Evolutionary conservation across 2,888 invertebrate species (phyloP).

Genomic region (Teleogryllus oceanicus): DNA sequence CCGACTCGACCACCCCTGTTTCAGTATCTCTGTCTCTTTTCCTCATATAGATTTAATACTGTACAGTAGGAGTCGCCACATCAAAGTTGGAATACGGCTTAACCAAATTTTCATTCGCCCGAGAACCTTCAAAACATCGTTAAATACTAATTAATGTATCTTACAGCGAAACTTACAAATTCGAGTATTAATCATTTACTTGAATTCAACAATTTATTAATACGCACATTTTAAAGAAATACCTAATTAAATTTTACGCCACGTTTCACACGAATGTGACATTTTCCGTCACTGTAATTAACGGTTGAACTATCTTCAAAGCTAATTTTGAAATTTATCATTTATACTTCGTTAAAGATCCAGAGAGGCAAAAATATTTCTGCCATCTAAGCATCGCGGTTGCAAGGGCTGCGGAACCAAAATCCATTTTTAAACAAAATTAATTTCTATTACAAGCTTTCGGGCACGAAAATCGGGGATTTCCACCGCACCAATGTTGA

Average conservation of each 20-base stretch:
- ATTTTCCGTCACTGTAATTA: neutral
- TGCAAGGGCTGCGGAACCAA: neutral
- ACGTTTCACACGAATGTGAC: neutral
- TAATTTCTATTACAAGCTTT: neutral
- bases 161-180: neutral
- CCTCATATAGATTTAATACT: constrained; percentile 1
- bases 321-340: neutral
- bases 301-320: constrained; percentile 1
- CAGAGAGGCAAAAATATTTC: constrained; percentile 8
- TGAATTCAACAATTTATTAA: constrained; percentile 18
- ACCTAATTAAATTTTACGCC: constrained; percentile 6
- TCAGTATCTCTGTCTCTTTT: neutral
- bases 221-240: neutral
- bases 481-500: neutral
- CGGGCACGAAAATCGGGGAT: constrained; percentile 18
- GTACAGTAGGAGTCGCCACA: neutral
- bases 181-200: constrained; percentile 18
- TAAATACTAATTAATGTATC: constrained; percentile 18
- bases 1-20: neutral
- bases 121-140: neutral
- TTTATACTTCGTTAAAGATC: constrained; percentile 4
- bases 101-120: neutral
- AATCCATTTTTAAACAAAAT: constrained; percentile 10
- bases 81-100: neutral
- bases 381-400: neutral